Percentiles rank a stretch among this genome's conserved stretches.
phyloP scores from a whole-genome alignment of 1,140 invertebrate genomes.

The Drosophila funebris region DNA sequence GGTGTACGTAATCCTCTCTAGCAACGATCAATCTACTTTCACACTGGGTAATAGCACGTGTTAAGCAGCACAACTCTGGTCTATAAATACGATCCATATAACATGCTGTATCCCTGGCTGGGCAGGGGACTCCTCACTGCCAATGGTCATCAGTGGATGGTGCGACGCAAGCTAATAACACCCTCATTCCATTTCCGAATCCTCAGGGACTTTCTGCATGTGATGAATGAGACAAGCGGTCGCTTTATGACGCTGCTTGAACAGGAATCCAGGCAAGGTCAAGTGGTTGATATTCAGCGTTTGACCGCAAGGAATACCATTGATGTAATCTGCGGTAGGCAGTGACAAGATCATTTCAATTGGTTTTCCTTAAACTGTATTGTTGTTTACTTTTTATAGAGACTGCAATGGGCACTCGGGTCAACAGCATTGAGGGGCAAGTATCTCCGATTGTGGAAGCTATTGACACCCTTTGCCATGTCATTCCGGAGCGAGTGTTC shows the following conservation, averaged over 20 bases:
- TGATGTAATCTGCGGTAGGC: slow-evolving; percentile 59
- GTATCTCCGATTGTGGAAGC: slow-evolving; percentile 45
- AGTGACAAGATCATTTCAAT: background rate
- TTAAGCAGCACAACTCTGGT: slow-evolving; percentile 41
- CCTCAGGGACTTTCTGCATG: slow-evolving; percentile 88
- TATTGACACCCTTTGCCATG: slow-evolving; percentile 35
- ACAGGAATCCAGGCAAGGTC: slow-evolving; percentile 5
- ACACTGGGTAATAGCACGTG: slow-evolving; percentile 15
- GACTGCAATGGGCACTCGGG: slow-evolving; percentile 57
- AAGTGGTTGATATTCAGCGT: slow-evolving; percentile 49
- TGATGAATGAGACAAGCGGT: slow-evolving; percentile 88
- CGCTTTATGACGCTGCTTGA: slow-evolving; percentile 85
- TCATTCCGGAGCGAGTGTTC: slow-evolving; percentile 33
- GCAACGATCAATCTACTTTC: background rate
- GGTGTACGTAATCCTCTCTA: background rate
- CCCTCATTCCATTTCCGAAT: slow-evolving; percentile 94
- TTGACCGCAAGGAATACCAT: slow-evolving; percentile 45
- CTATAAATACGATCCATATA: slow-evolving; percentile 66
- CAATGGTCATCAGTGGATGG: slow-evolving; percentile 55
- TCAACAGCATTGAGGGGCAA: slow-evolving; percentile 58
- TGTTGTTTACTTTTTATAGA: slow-evolving; percentile 29
- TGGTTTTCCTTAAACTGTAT: background rate
- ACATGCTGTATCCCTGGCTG: slow-evolving; percentile 81
- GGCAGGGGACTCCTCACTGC: slow-evolving; percentile 80
- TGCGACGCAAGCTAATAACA: slow-evolving; percentile 85